Conservation (phyloP, 2,113 vertebrate species). For the Clinocottus analis region DNA sequence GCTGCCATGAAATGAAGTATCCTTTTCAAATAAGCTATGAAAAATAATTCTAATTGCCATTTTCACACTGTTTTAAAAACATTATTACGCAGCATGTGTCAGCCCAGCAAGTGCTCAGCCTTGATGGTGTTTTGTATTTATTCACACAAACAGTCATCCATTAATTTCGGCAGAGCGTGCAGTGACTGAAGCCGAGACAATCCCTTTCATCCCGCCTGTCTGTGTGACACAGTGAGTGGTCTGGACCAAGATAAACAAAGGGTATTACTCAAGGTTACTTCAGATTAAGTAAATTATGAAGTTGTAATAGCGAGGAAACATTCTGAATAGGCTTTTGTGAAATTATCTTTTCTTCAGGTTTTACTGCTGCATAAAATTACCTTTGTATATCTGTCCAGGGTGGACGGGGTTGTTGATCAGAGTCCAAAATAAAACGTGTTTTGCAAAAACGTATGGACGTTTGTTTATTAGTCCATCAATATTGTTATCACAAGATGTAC, state of each 20-base stretch:
- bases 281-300: background rate
- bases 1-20: constrained; percentile 2
- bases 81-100: constrained; percentile 3
- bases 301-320: background rate
- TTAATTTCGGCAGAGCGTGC: background rate
- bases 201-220: background rate
- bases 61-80: constrained; percentile 15
- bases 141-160: background rate
- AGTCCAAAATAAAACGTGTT: background rate
- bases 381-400: constrained; percentile 40
- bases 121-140: constrained; percentile 27
- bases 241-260: background rate
- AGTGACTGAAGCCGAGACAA: constrained; percentile 4
- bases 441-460: background rate
- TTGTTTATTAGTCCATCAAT: too few species aligned
- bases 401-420: constrained; percentile 41
- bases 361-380: constrained; percentile 44
- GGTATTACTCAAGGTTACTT: background rate
- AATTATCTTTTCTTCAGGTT: constrained; percentile 50
- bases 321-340: constrained; percentile 6
- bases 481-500: too few species aligned
- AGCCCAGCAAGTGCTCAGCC: background rate
- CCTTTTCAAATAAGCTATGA: constrained; percentile 32
- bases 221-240: background rate
- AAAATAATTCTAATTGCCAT: constrained; percentile 35